phyloP scores from a whole-genome alignment of 2,888 invertebrate genomes.

The Drosophila engyochracea region DNA sequence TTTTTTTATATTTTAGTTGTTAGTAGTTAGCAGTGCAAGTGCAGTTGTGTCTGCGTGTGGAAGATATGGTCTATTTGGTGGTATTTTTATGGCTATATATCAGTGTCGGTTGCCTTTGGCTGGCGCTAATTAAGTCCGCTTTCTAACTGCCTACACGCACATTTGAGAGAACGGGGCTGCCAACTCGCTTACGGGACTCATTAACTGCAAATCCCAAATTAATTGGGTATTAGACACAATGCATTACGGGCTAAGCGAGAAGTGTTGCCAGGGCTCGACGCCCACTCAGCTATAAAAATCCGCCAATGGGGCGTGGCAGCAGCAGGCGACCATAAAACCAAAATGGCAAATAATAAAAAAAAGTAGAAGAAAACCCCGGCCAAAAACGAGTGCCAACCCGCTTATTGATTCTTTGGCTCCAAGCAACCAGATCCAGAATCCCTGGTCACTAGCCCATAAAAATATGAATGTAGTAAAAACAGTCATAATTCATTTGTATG shows the following conservation, averaged over 20 bases:
- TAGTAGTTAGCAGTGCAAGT: constrained; percentile 14
- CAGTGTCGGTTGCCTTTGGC: constrained; percentile 16
- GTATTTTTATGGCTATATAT: constrained; percentile 61
- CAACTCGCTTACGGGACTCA: constrained; percentile 47
- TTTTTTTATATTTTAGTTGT: constrained; percentile 35
- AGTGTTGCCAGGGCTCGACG: constrained; percentile 28
- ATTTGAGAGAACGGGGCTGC: constrained; percentile 20
- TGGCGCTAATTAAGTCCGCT: constrained; percentile 57
- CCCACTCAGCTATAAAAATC: constrained; percentile 51
- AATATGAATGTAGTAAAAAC: constrained; percentile 58
- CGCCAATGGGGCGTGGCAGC: constrained; percentile 50
- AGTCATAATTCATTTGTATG: constrained; percentile 43
- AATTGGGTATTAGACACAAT: constrained; percentile 78
- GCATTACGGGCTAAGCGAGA: constrained; percentile 56
- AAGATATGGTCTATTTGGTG: constrained; percentile 40
- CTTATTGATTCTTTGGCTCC: constrained; percentile 44
- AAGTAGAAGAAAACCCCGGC: constrained; percentile 13
- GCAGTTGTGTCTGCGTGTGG: neutral
- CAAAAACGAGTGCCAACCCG: constrained; percentile 27
- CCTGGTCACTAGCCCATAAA: constrained; percentile 42
- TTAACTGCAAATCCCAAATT: constrained; percentile 74
- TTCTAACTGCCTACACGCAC: constrained; percentile 43
- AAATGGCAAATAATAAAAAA: constrained; percentile 59
- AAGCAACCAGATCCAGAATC: neutral
- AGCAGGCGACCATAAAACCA: constrained; percentile 48